These are phyloP conservation scores for Elaphurus davidianus DNA, from an alignment of 2,113 vertebrate genomes.

Conservation along the genomic window DNA sequence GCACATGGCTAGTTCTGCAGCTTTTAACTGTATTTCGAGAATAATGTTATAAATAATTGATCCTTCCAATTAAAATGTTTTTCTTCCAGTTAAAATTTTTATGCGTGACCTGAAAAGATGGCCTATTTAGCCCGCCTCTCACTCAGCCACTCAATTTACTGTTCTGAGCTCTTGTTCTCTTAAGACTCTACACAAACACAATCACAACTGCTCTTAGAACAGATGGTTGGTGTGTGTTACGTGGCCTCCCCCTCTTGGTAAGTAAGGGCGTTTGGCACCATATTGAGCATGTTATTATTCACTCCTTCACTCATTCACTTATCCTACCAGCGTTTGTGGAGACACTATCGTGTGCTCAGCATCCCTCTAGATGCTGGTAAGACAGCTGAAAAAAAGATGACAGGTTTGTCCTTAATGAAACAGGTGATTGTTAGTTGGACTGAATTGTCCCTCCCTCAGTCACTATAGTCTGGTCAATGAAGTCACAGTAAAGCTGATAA, in stretches of 20 bases:
- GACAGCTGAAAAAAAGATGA: background rate
- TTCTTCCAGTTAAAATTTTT: background rate
- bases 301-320: background rate
- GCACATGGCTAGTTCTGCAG: background rate
- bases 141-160: background rate
- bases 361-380: background rate
- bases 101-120: background rate
- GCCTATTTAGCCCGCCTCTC: background rate
- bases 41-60: background rate
- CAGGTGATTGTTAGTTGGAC: background rate
- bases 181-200: background rate
- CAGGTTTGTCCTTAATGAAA: background rate
- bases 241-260: background rate
- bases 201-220: background rate
- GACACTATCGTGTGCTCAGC: background rate
- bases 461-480: background rate
- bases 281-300: background rate
- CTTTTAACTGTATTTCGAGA: background rate
- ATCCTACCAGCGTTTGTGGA: background rate
- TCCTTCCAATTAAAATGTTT: background rate
- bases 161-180: background rate
- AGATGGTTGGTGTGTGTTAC: background rate
- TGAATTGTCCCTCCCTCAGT: background rate
- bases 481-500: background rate
- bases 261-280: background rate